Percentiles rank a stretch among this genome's conserved stretches.
phyloP scores from a whole-genome alignment of 2,113 vertebrate species.

The Scomber colias region DNA sequence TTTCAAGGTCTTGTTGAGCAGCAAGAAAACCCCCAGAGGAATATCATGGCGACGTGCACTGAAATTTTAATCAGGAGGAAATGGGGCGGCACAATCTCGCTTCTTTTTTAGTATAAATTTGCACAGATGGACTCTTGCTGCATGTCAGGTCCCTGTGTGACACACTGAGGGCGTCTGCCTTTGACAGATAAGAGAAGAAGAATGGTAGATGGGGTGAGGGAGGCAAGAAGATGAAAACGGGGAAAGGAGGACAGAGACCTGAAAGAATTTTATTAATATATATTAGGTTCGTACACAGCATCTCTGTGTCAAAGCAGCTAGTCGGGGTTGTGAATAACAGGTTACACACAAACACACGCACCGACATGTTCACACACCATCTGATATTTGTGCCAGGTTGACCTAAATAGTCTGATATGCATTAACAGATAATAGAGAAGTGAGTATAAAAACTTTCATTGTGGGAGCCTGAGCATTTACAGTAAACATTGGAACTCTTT shows the following conservation, averaged over 20 bases:
- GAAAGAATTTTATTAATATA: conserved; percentile 1
- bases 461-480: not conserved
- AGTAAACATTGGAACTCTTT: too few species aligned
- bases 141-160: conserved; percentile 62
- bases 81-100: conserved; percentile 67
- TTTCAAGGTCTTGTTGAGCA: conserved; percentile 76
- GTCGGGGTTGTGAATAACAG: conserved; percentile 13
- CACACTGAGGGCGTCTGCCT: conserved; percentile 43
- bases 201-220: not conserved
- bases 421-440: not conserved
- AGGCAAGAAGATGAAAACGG: not conserved
- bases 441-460: not conserved
- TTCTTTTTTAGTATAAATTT: conserved; percentile 64
- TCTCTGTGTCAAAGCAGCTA: not conserved
- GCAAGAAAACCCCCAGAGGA: conserved; percentile 72
- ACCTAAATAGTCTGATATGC: not conserved
- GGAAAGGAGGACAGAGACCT: not conserved
- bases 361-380: not conserved
- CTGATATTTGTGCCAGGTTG: conserved; percentile 2
- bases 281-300: not conserved
- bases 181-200: conserved; percentile 20
- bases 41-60: conserved; percentile 55
- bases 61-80: conserved; percentile 79
- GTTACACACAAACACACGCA: not conserved
- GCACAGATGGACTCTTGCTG: conserved; percentile 65